Evolutionary conservation across 2,888 invertebrate species (phyloP).

Genomic region (Cantharis rustica): DNA sequence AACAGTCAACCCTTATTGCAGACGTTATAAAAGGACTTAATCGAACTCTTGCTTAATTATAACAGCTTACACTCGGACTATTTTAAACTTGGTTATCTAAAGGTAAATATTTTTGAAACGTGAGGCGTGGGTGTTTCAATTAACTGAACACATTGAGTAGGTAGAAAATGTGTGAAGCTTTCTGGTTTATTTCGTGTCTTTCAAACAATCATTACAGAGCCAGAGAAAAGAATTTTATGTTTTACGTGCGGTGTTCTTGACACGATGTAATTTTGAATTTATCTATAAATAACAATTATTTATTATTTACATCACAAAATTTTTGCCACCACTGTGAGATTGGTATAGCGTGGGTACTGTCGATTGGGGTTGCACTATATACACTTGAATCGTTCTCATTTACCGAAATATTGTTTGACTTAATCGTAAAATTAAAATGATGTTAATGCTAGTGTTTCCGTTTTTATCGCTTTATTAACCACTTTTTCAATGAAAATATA

Average conservation of each 20-base stretch:
- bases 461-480: background rate
- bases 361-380: background rate
- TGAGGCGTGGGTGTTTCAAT: background rate
- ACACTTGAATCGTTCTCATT: background rate
- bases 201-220: background rate
- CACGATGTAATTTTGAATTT: background rate
- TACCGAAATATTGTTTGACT: background rate
- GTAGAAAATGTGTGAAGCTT: background rate
- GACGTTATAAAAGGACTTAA: background rate
- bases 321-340: too few relatives aligned
- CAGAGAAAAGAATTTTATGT: background rate
- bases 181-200: background rate
- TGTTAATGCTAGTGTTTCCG: background rate
- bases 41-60: background rate
- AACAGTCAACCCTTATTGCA: background rate
- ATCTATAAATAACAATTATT: background rate
- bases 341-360: background rate
- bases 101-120: background rate
- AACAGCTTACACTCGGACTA: background rate
- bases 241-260: background rate
- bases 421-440: too few relatives aligned
- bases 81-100: background rate
- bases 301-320: too few relatives aligned
- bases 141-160: background rate
- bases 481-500: background rate